A percentile compares a stretch with the other conserved stretches of the same genome.
phyloP scores from a whole-genome alignment of 2,797 vertebrate genomes.

The Lagorchestes hirsutus region DNA sequence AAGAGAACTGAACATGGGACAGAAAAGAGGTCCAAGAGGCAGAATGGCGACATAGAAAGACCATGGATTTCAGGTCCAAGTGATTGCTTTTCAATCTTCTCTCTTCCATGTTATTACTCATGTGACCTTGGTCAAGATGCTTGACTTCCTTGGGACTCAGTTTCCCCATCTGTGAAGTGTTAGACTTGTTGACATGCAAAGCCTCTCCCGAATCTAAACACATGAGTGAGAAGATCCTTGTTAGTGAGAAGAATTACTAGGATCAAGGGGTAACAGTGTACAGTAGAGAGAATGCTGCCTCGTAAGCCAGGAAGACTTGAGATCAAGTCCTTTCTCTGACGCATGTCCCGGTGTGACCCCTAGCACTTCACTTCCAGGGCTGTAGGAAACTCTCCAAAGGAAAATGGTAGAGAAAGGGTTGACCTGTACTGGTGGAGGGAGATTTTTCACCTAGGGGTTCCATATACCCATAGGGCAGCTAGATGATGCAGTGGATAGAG shows the following conservation, averaged over 20 bases:
- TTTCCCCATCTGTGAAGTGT: neutral
- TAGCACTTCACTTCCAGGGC: neutral
- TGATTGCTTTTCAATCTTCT: neutral
- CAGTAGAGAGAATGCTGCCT: neutral
- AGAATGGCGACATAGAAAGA: neutral
- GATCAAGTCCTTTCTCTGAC: neutral
- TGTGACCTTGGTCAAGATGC: neutral
- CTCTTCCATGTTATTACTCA: neutral
- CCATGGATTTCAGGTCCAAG: neutral
- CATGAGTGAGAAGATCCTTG: neutral
- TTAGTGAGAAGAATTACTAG: neutral
- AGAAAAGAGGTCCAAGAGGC: neutral
- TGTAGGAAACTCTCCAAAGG: neutral
- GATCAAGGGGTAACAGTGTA: neutral
- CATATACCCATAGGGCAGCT: neutral
- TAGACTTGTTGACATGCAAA: neutral
- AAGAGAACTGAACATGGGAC: neutral
- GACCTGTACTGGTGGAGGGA: neutral
- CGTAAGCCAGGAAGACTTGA: neutral
- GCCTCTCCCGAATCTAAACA: neutral
- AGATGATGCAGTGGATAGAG: no score
- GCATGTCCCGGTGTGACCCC: no score
- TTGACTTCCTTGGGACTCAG: neutral
- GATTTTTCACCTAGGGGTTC: neutral
- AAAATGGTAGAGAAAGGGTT: neutral